Conservation (phyloP, 1,140 invertebrate species). For the Eupeodes corollae region DNA sequence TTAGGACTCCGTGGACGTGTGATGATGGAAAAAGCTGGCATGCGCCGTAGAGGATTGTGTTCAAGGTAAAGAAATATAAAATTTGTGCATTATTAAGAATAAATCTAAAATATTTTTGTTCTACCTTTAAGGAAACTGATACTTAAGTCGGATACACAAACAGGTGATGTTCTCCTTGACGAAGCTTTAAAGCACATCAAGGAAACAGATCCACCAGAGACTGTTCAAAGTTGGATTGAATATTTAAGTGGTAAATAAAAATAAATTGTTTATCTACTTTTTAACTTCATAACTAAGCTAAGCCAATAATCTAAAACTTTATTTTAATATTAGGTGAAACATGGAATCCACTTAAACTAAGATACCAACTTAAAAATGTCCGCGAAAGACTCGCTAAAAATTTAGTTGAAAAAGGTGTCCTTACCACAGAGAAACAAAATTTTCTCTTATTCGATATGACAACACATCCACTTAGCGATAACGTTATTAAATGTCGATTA, state of each 20-base stretch:
- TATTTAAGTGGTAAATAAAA: constrained; percentile 83
- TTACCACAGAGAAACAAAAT: constrained; percentile 99
- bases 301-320: constrained; percentile 4
- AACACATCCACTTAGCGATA: constrained; percentile 95
- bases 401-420: constrained; percentile 98
- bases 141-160: constrained; percentile 69
- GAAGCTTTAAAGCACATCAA: constrained; percentile 98
- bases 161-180: constrained; percentile 95
- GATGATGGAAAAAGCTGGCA: constrained; percentile 92
- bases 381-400: constrained; percentile 98
- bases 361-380: constrained; percentile 98
- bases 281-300: constrained; percentile 1
- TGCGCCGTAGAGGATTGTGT: constrained; percentile 83
- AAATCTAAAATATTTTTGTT: background rate
- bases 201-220: constrained; percentile 92
- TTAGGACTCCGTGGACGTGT: constrained; percentile 86
- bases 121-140: constrained; percentile 44
- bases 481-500: constrained; percentile 88
- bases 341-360: constrained; percentile 98
- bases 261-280: constrained; percentile 10
- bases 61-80: constrained; percentile 51
- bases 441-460: constrained; percentile 99
- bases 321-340: constrained; percentile 71
- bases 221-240: constrained; percentile 98
- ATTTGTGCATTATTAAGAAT: background rate